A percentile compares a stretch with the other conserved stretches of the same genome.
phyloP scores from a whole-genome alignment of 2,113 vertebrate species.

The Ailuropoda melanoleuca region DNA sequence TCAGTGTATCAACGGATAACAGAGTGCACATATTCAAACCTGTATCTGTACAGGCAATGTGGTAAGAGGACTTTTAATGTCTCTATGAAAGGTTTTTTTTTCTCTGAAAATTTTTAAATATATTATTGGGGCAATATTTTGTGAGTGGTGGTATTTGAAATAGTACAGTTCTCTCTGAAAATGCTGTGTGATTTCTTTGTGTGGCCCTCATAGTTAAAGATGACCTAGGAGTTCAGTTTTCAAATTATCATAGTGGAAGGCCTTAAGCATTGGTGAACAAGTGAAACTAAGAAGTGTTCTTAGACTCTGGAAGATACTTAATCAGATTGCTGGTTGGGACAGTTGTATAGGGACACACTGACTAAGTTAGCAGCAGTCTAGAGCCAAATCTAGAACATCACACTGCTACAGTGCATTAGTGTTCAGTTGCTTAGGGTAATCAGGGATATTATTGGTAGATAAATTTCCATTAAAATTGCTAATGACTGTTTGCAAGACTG shows the following conservation, averaged over 20 bases:
- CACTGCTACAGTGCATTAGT: not conserved
- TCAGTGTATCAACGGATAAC: slow-evolving; percentile 97
- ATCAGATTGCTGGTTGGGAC: not conserved
- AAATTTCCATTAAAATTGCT: slow-evolving; percentile 34
- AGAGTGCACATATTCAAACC: slow-evolving; percentile 98
- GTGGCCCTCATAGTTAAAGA: slow-evolving; percentile 31
- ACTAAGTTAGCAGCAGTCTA: slow-evolving; percentile 3
- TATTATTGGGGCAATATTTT: slow-evolving; percentile 23
- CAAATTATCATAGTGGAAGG: slow-evolving; percentile 10
- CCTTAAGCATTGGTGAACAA: slow-evolving; percentile 22
- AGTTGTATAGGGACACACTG: not conserved
- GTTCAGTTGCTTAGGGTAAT: slow-evolving; percentile 39
- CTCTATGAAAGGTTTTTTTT: not conserved
- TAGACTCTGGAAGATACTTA: slow-evolving; percentile 2
- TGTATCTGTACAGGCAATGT: slow-evolving; percentile 99
- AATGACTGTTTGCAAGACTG: not conserved
- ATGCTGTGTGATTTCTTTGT: not conserved
- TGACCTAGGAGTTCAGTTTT: slow-evolving; percentile 43
- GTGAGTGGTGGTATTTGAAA: not conserved
- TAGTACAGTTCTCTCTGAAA: not conserved
- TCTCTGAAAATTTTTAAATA: slow-evolving; percentile 32
- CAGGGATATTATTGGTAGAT: not conserved
- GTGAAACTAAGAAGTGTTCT: slow-evolving; percentile 32
- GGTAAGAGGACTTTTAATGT: slow-evolving; percentile 86
- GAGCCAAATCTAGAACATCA: slow-evolving; percentile 16